Evolutionary conservation across 2,797 vertebrate species (phyloP).

Genomic region (Thripadectes ignobilis): DNA sequence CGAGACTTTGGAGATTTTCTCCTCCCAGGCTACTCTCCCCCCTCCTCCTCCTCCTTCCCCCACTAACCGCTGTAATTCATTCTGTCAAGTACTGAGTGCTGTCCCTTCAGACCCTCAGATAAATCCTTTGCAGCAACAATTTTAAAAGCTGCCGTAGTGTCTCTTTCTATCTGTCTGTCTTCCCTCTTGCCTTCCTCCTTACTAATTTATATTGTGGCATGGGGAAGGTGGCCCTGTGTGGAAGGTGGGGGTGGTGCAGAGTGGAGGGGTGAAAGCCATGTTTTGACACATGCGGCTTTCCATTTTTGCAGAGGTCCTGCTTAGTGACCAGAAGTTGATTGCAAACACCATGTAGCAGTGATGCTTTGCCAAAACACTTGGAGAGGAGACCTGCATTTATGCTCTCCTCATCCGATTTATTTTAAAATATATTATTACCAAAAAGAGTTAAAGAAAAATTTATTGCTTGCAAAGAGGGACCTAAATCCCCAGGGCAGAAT

Average conservation of each 20-base stretch:
- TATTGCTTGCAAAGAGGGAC: conserved; percentile 72
- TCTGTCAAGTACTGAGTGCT: conserved; percentile 55
- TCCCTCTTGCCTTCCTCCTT: conserved; percentile 8
- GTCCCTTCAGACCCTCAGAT: conserved; percentile 57
- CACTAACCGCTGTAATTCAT: conserved; percentile 10
- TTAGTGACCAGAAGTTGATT: conserved; percentile 73
- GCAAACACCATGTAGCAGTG: conserved; percentile 6
- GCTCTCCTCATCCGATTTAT: conserved; percentile 58
- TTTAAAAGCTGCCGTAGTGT: conserved; percentile 60
- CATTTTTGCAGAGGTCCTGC: conserved; percentile 63
- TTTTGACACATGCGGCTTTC: conserved; percentile 54
- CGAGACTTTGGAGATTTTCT: conserved; percentile 56
- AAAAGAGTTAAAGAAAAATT: conserved; percentile 72
- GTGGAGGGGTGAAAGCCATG: not conserved
- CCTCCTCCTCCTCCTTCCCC: not conserved
- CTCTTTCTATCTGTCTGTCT: conserved; percentile 33
- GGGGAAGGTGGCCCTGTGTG: not conserved
- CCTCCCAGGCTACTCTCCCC: conserved; percentile 26
- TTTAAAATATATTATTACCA: conserved; percentile 73
- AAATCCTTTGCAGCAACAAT: conserved; percentile 42
- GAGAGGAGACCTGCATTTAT: conserved; percentile 59
- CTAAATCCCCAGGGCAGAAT: conserved; percentile 71
- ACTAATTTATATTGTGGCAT: conserved; percentile 45
- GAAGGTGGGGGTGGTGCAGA: not conserved
- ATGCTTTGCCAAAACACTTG: conserved; percentile 66